phyloP scores from a whole-genome alignment of 2,113 vertebrate species.

The Pollimyrus isidori region DNA sequence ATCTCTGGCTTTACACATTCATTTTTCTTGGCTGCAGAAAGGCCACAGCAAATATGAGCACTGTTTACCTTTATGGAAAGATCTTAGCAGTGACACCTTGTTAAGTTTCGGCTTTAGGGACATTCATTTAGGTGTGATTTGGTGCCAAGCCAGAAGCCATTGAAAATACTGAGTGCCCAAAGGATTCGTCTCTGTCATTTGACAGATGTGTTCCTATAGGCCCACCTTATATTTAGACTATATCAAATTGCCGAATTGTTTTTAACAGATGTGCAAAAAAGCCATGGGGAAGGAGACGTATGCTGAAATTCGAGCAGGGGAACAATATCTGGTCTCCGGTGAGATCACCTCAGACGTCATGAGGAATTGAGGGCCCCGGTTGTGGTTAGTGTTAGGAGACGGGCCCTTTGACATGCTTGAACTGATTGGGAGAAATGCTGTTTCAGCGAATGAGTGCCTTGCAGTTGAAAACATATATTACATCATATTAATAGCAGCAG shows the following conservation, averaged over 20 bases:
- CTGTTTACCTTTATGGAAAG: background rate
- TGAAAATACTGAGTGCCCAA: background rate
- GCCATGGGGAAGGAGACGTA: background rate
- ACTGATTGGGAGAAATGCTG: background rate
- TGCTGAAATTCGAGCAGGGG: background rate
- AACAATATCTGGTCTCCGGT: background rate
- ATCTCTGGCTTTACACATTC: slow-evolving; percentile 43
- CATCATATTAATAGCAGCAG: background rate
- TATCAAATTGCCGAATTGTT: background rate
- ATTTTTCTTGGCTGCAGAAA: slow-evolving; percentile 50
- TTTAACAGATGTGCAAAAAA: slow-evolving; percentile 4
- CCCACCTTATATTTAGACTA: background rate
- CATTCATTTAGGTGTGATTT: background rate
- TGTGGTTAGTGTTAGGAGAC: background rate
- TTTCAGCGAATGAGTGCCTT: background rate
- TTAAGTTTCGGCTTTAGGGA: background rate
- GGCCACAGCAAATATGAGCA: background rate
- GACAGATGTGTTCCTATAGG: background rate
- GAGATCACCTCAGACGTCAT: background rate
- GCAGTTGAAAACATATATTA: background rate
- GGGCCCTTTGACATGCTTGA: background rate
- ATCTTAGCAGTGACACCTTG: background rate
- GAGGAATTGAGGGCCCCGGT: background rate
- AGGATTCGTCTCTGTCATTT: background rate
- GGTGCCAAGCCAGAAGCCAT: background rate